Percentiles rank a stretch among this genome's conserved stretches.
Conservation (phyloP, 2,888 invertebrate species). For the Furcula furcula region DNA sequence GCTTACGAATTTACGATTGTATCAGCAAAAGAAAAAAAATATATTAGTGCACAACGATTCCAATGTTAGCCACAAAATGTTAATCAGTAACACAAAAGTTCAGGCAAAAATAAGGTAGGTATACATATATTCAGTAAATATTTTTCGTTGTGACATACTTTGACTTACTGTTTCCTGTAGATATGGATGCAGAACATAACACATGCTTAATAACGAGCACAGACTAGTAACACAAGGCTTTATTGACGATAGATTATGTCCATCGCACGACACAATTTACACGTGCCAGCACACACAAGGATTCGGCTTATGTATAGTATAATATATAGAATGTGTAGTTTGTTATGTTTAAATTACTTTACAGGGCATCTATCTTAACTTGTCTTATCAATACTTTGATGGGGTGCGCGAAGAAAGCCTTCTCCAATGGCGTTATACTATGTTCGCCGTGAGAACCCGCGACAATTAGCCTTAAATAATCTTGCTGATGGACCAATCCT, state of each 20-base stretch:
- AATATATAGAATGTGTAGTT: slow-evolving; percentile 12
- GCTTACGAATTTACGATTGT: slow-evolving; percentile 48
- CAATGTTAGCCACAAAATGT: slow-evolving; percentile 76
- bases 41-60: slow-evolving; percentile 57
- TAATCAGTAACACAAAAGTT: slow-evolving; percentile 61
- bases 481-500: no score
- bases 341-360: background rate
- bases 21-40: slow-evolving; percentile 56
- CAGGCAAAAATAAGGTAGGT: slow-evolving; percentile 60
- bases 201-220: slow-evolving; percentile 77
- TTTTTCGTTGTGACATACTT: slow-evolving; percentile 67
- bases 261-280: slow-evolving; percentile 28
- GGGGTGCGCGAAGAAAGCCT: no score
- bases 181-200: slow-evolving; percentile 81
- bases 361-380: no score
- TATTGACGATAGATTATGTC: slow-evolving; percentile 32
- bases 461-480: no score
- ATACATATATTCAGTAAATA: slow-evolving; percentile 50
- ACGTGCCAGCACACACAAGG: slow-evolving; percentile 63
- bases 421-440: no score
- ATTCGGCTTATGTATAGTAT: slow-evolving; percentile 45
- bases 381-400: no score
- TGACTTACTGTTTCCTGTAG: slow-evolving; percentile 91
- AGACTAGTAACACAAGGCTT: slow-evolving; percentile 60
- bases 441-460: no score